These are phyloP conservation scores for Sphenodon punctatus DNA, from an alignment of 2,797 vertebrate species.

Conservation along the genomic window DNA sequence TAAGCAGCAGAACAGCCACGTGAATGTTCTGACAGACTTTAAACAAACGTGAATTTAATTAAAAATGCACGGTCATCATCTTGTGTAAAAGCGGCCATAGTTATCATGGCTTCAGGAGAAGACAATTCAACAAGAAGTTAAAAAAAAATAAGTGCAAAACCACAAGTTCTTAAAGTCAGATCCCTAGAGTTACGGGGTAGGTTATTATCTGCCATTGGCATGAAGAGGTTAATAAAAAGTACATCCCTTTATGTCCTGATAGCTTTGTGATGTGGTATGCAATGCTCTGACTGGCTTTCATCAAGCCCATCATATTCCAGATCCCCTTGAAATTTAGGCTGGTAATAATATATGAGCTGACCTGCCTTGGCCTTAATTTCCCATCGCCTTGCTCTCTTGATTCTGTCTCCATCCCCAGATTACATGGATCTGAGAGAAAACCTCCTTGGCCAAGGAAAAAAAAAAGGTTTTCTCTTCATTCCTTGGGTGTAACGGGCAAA, in stretches of 20 bases:
- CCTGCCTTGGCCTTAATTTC: conserved; percentile 28
- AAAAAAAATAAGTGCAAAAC: neutral
- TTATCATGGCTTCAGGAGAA: neutral
- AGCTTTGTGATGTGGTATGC: neutral
- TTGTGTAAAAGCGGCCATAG: neutral
- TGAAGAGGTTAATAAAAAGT: conserved; percentile 15
- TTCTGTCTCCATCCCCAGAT: neutral
- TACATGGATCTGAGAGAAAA: neutral
- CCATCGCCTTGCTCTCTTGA: conserved; percentile 7
- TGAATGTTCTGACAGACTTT: too few species aligned
- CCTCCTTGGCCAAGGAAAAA: neutral
- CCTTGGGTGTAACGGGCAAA: neutral
- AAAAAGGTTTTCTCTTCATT: neutral
- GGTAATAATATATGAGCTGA: conserved; percentile 18
- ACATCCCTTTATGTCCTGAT: neutral
- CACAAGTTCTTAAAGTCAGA: neutral
- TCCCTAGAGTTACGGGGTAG: neutral
- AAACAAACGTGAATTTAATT: too few species aligned
- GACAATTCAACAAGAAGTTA: neutral
- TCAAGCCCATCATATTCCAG: neutral
- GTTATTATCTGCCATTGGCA: conserved; percentile 1
- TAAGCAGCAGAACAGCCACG: too few species aligned
- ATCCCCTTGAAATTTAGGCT: conserved; percentile 31
- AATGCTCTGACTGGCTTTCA: neutral
- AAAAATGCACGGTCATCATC: too few species aligned